These are phyloP conservation scores for Sycobia sp. DNA, from an alignment of 1,140 invertebrate species.

Conservation along the genomic window DNA sequence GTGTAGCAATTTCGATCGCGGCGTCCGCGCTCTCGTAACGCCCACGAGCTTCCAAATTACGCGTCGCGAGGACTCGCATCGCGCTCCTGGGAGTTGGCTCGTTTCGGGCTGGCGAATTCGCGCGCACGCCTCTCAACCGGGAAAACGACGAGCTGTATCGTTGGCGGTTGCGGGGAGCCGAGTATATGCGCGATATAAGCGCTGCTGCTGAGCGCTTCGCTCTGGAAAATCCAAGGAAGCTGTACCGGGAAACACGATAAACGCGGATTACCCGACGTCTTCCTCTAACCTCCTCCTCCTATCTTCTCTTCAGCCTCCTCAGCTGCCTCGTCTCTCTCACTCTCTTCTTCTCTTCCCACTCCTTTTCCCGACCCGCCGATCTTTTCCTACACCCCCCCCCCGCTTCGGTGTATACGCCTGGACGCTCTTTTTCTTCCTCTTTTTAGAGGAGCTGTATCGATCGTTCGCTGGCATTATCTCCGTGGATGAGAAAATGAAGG, in stretches of 20 bases:
- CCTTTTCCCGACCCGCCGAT: background rate
- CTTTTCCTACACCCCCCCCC: background rate
- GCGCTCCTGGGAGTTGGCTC: too few relatives aligned
- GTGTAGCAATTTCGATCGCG: constrained; percentile 23
- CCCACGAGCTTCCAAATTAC: constrained; percentile 24
- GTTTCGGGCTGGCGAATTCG: too few relatives aligned
- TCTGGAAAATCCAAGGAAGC: constrained; percentile 20
- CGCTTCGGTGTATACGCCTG: too few relatives aligned
- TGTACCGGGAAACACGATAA: constrained; percentile 23
- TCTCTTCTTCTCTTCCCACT: background rate
- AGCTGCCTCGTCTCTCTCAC: background rate
- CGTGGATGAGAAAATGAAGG: constrained; percentile 2
- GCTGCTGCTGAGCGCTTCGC: background rate
- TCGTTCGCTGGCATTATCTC: constrained; percentile 15
- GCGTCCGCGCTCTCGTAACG: constrained; percentile 6
- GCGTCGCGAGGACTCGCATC: too few relatives aligned
- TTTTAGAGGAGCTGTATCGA: background rate
- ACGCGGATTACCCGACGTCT: constrained; percentile 12
- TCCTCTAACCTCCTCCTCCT: background rate
- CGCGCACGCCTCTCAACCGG: too few relatives aligned
- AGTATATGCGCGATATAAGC: too few relatives aligned
- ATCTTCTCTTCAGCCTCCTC: background rate
- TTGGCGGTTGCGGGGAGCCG: constrained; percentile 1
- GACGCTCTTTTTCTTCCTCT: background rate
- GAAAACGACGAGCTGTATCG: too few relatives aligned